phyloP scores from a whole-genome alignment of 1,140 invertebrate species.

The Plutomurus gul region DNA sequence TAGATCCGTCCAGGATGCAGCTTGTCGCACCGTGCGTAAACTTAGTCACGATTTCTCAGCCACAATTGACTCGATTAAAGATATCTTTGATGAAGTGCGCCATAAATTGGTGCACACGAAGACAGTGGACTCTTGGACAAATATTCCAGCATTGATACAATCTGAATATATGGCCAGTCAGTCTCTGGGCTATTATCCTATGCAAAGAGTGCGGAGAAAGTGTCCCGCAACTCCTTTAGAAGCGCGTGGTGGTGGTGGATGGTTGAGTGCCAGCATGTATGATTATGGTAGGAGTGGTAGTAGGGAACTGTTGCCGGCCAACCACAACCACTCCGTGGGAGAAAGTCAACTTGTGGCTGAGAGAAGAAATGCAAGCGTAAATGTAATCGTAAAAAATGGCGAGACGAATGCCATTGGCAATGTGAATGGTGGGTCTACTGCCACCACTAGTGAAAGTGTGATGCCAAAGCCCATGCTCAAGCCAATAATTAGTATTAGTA shows the following conservation, averaged over 20 bases:
- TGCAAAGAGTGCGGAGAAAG: background rate
- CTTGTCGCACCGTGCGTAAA: slow-evolving; percentile 6
- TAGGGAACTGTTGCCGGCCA: background rate
- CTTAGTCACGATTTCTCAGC: slow-evolving; percentile 40
- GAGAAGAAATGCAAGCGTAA: background rate
- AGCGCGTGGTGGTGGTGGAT: background rate
- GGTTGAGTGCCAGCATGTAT: background rate
- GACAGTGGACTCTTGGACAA: slow-evolving; percentile 43
- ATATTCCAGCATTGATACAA: slow-evolving; percentile 27
- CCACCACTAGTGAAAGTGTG: background rate
- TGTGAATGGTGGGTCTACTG: background rate
- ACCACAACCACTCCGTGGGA: background rate
- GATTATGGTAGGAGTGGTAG: background rate
- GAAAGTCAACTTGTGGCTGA: slow-evolving; percentile 24
- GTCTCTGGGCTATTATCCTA: background rate
- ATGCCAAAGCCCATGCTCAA: slow-evolving; percentile 37
- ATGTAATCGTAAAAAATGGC: background rate
- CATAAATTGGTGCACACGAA: background rate
- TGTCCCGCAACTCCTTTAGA: background rate
- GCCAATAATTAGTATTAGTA: slow-evolving; percentile 47
- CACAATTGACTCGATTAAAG: slow-evolving; percentile 39
- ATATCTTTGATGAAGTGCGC: slow-evolving; percentile 38
- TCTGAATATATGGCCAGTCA: background rate
- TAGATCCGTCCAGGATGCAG: slow-evolving; percentile 22
- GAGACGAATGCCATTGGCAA: background rate